Conservation (phyloP, 2,113 vertebrate genomes). For the Rana temporaria region DNA sequence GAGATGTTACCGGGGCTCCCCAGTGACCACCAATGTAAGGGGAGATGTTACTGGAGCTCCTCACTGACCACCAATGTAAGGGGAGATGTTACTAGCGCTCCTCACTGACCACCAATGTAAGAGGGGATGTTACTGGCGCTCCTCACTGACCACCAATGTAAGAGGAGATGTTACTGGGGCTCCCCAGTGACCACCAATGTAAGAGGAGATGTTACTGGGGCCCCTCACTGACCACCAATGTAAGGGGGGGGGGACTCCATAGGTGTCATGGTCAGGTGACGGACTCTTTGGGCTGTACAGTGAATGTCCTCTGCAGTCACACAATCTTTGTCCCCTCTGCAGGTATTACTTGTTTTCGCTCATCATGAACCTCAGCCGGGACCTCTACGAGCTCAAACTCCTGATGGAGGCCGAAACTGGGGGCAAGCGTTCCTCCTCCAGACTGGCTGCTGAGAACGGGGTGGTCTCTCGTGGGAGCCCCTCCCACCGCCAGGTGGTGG, state of each 20-base stretch:
- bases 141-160: no score
- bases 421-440: conserved; percentile 45
- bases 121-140: no score
- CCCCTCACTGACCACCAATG: no score
- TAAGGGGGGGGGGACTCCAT: background rate
- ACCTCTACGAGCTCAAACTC: conserved; percentile 84
- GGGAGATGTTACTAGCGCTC: no score
- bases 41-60: no score
- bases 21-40: no score
- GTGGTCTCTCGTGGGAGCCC: conserved; percentile 43
- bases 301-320: background rate
- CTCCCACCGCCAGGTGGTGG: conserved; percentile 60
- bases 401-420: conserved; percentile 78
- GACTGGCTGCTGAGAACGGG: conserved; percentile 52
- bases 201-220: background rate
- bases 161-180: no score
- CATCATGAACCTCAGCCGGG: conserved; percentile 88
- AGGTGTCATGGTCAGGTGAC: background rate
- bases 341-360: conserved; percentile 93
- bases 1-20: background rate
- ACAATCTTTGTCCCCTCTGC: background rate
- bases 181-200: background rate
- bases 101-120: no score
- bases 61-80: no score
- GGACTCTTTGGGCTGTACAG: background rate